A percentile compares a stretch with the other conserved stretches of the same genome.
phyloP scores from a whole-genome alignment of 2,797 vertebrate species.

The Cichlasoma orientale region DNA sequence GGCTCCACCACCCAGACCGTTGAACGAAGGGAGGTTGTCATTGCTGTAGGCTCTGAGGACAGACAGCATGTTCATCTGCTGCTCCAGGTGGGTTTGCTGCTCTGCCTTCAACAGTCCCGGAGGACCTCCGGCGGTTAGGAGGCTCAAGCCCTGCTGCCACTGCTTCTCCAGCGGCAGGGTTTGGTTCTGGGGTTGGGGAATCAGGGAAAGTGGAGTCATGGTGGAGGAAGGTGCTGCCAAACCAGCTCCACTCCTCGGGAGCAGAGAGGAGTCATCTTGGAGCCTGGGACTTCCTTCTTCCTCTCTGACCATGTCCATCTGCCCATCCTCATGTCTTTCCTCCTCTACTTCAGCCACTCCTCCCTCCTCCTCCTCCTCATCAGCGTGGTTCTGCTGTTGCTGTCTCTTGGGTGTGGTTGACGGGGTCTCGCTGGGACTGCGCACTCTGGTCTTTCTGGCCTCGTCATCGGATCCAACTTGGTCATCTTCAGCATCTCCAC shows the following conservation, averaged over 20 bases:
- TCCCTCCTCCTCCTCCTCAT: constrained; percentile 83
- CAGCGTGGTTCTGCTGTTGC: constrained; percentile 74
- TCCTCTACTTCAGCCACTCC: constrained; percentile 82
- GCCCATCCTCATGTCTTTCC: constrained; percentile 84
- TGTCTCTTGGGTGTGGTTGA: constrained; percentile 69
- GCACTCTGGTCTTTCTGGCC: constrained; percentile 31
- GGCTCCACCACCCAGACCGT: constrained; percentile 88
- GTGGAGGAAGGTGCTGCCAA: constrained; percentile 54
- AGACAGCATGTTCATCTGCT: constrained; percentile 95
- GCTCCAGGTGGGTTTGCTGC: constrained; percentile 88
- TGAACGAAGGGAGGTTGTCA: constrained; percentile 93
- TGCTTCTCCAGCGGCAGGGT: constrained; percentile 86
- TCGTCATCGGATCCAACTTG: constrained; percentile 81
- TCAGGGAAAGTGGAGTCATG: constrained; percentile 81
- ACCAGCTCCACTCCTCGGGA: constrained; percentile 62
- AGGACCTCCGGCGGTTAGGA: constrained; percentile 86
- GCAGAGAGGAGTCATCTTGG: constrained; percentile 55
- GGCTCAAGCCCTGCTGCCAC: constrained; percentile 87
- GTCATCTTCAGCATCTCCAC: constrained; percentile 89
- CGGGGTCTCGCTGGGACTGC: constrained; percentile 47
- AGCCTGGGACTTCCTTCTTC: constrained; percentile 74
- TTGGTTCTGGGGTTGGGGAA: constrained; percentile 83
- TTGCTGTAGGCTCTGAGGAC: constrained; percentile 97
- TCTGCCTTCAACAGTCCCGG: constrained; percentile 89
- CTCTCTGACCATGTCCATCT: constrained; percentile 84